Evolutionary conservation across 1,140 invertebrate species (phyloP).

Genomic region (Mercenaria mercenaria): DNA sequence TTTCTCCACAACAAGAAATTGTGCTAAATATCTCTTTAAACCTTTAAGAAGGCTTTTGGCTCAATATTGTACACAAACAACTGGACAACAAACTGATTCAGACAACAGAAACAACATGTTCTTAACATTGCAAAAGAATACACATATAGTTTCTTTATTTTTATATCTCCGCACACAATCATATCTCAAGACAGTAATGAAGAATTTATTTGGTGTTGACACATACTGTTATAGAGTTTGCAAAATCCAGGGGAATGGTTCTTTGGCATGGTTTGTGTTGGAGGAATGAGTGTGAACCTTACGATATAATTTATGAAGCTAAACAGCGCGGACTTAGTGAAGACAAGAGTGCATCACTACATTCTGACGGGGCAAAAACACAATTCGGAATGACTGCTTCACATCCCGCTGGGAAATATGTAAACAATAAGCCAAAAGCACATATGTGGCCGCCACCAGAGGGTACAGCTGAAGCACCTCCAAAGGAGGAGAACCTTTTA

Average conservation of each 20-base stretch:
- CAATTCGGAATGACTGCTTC: not conserved
- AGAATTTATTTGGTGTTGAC: constrained; percentile 26
- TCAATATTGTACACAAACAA: not conserved
- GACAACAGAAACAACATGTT: not conserved
- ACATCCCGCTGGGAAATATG: constrained; percentile 16
- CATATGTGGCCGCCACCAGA: constrained; percentile 64
- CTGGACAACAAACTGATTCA: not conserved
- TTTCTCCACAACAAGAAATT: constrained; percentile 56
- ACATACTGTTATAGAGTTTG: not conserved
- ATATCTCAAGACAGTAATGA: constrained; percentile 60
- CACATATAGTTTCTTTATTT: constrained; percentile 9
- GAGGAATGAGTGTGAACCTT: not conserved
- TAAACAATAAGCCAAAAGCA: constrained; percentile 32
- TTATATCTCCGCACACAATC: constrained; percentile 49
- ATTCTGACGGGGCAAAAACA: not conserved
- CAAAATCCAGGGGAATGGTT: not conserved
- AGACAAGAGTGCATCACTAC: not conserved
- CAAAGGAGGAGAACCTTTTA: constrained; percentile 42
- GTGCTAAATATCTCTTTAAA: constrained; percentile 64
- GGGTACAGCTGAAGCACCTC: constrained; percentile 37
- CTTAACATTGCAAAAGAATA: constrained; percentile 50
- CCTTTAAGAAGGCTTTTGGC: constrained; percentile 29
- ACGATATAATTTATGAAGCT: not conserved
- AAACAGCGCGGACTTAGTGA: not conserved
- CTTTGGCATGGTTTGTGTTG: not conserved